Evolutionary conservation across 2,888 invertebrate species (phyloP).

Genomic region (Lasioglossum oenotherae): DNA sequence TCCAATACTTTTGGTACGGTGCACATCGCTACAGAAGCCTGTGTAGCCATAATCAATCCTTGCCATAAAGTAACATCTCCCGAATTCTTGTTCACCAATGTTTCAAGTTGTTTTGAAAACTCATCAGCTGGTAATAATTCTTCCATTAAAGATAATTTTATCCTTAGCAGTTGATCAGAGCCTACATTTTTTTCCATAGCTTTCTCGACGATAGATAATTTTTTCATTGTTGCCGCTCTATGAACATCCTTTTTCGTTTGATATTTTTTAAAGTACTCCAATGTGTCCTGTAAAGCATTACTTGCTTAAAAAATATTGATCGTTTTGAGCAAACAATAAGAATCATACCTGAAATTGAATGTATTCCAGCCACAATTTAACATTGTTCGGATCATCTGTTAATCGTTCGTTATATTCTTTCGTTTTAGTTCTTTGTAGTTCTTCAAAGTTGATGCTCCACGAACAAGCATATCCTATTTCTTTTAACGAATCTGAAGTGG

Average conservation of each 20-base stretch:
- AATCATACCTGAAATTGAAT: conserved; percentile 85
- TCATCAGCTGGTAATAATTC: conserved; percentile 87
- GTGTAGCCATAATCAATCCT: conserved; percentile 85
- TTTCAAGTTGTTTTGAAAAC: conserved; percentile 85
- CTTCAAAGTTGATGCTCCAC: conserved; percentile 81
- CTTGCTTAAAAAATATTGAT: conserved; percentile 9
- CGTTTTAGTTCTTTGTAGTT: conserved; percentile 85
- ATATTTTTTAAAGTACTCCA: conserved; percentile 69
- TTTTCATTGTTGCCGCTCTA: conserved; percentile 84
- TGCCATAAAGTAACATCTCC: conserved; percentile 85
- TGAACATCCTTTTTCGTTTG: conserved; percentile 68
- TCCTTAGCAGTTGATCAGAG: conserved; percentile 85
- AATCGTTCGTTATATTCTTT: conserved; percentile 86
- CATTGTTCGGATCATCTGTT: conserved; percentile 85
- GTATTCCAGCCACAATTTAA: conserved; percentile 87
- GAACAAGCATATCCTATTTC: conserved; percentile 56
- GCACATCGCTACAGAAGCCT: conserved; percentile 88
- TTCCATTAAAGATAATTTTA: conserved; percentile 84
- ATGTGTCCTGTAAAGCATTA: conserved; percentile 59
- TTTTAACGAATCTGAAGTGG: conserved; percentile 61
- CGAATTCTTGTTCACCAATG: conserved; percentile 85
- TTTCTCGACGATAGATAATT: conserved; percentile 87
- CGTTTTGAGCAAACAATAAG: background rate
- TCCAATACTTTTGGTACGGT: conserved; percentile 86
- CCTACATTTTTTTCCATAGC: conserved; percentile 86